Evolutionary conservation across 1,140 invertebrate genomes (phyloP).

Genomic region (Harlomillsia oculata): DNA sequence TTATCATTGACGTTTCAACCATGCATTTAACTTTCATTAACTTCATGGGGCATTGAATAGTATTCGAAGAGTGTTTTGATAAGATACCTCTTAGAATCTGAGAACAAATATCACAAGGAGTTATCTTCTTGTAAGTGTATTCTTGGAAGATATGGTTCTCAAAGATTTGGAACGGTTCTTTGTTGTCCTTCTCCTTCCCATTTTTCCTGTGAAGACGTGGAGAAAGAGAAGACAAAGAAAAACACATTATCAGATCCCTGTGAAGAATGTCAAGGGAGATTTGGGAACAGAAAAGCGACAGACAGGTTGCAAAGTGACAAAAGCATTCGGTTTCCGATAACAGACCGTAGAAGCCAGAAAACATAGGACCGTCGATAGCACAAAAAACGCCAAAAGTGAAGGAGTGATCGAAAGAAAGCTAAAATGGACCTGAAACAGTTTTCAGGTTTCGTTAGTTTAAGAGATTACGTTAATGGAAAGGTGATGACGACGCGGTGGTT

Average conservation of each 20-base stretch:
- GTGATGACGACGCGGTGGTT: too few relatives aligned
- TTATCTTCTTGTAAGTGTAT: constrained; percentile 91
- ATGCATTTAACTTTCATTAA: too few relatives aligned
- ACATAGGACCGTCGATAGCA: background rate
- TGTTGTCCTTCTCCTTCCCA: constrained; percentile 52
- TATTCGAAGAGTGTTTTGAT: background rate
- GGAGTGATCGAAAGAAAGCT: background rate
- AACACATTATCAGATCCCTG: background rate
- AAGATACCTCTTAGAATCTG: constrained; percentile 74
- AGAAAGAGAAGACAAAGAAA: background rate
- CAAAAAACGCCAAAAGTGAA: background rate
- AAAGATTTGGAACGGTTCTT: constrained; percentile 42
- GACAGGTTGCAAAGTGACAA: too few relatives aligned
- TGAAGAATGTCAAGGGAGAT: too few relatives aligned
- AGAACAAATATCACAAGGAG: constrained; percentile 84
- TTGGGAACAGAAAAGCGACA: too few relatives aligned
- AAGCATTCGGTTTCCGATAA: too few relatives aligned
- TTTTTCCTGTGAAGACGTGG: constrained; percentile 55
- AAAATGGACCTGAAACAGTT: constrained; percentile 5
- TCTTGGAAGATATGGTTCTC: constrained; percentile 74
- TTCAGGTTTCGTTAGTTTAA: constrained; percentile 7
- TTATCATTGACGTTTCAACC: too few relatives aligned
- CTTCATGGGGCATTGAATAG: too few relatives aligned
- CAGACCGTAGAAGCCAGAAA: too few relatives aligned
- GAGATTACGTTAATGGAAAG: too few relatives aligned